These are phyloP conservation scores for Andrena hattorfiana DNA, from an alignment of 2,888 invertebrate species.

Conservation along the genomic window DNA sequence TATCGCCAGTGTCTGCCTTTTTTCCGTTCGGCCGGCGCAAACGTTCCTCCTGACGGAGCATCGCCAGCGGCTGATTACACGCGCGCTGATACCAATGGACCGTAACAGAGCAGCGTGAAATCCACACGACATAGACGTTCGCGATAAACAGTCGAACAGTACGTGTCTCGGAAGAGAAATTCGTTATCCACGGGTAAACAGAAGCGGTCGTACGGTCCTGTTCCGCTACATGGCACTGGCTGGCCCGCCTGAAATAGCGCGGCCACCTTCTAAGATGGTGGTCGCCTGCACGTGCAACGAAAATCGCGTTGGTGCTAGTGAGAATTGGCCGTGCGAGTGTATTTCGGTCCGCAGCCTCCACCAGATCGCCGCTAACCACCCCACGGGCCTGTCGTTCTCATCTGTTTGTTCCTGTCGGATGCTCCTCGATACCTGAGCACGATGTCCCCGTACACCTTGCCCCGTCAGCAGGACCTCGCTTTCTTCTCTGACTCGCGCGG, in stretches of 20 bases:
- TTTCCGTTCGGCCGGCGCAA: neutral
- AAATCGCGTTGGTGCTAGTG: conserved; percentile 66
- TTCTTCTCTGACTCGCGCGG: neutral
- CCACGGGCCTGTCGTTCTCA: conserved; percentile 61
- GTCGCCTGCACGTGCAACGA: conserved; percentile 71
- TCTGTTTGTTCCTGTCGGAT: conserved; percentile 51
- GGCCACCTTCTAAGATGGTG: conserved; percentile 74
- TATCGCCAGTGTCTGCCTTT: conserved; percentile 14
- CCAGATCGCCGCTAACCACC: conserved; percentile 70
- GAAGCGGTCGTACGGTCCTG: conserved; percentile 73
- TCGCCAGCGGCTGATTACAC: neutral
- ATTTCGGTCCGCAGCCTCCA: conserved; percentile 80
- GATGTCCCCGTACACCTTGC: neutral
- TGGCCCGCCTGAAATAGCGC: conserved; percentile 82
- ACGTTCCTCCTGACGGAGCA: neutral
- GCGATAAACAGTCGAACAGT: neutral
- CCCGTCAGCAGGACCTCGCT: conserved; percentile 26
- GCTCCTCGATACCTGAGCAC: conserved; percentile 33
- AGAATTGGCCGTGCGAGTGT: conserved; percentile 79
- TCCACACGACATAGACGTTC: neutral
- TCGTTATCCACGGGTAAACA: conserved; percentile 44
- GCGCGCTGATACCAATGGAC: neutral
- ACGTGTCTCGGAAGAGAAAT: neutral
- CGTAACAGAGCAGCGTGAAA: neutral
- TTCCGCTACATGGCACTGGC: conserved; percentile 76